Conservation (phyloP, 2,113 vertebrate genomes). For the Prunella fulvescens region DNA sequence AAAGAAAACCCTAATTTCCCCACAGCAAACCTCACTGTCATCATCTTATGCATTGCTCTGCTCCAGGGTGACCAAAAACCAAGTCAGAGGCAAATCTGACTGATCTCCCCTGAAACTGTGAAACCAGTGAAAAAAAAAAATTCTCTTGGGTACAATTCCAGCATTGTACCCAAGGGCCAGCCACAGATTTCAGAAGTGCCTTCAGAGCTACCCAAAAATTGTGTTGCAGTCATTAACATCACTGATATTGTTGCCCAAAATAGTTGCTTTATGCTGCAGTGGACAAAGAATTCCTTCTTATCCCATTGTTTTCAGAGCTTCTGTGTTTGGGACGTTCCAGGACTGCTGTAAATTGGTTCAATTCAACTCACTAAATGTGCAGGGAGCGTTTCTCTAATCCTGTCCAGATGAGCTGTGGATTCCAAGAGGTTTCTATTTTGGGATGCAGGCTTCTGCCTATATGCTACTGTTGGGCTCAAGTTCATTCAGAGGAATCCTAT, state of each 20-base stretch:
- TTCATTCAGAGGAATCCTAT: slow-evolving; percentile 44
- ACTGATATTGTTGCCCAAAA: background rate
- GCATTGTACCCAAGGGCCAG: background rate
- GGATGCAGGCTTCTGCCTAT: slow-evolving; percentile 31
- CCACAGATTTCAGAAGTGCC: background rate
- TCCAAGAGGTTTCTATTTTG: slow-evolving; percentile 58
- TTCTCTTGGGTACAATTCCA: background rate
- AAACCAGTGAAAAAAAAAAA: background rate
- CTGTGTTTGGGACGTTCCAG: slow-evolving; percentile 16
- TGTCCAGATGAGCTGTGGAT: slow-evolving; percentile 68
- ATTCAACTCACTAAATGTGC: slow-evolving; percentile 45
- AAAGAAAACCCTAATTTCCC: slow-evolving; percentile 1
- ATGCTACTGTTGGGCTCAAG: slow-evolving; percentile 62
- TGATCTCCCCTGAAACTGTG: slow-evolving; percentile 11
- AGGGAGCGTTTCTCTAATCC: slow-evolving; percentile 44
- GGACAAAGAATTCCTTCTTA: slow-evolving; percentile 34
- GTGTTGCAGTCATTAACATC: background rate
- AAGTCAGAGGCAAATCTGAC: slow-evolving; percentile 10
- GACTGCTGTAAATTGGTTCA: slow-evolving; percentile 44
- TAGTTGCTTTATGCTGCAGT: background rate
- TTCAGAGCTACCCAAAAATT: background rate
- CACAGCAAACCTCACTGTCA: background rate
- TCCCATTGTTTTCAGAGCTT: slow-evolving; percentile 39
- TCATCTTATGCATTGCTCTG: background rate
- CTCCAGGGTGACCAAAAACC: background rate